Evolutionary conservation across 2,113 vertebrate species (phyloP).

Genomic region (Percina caprodes): DNA sequence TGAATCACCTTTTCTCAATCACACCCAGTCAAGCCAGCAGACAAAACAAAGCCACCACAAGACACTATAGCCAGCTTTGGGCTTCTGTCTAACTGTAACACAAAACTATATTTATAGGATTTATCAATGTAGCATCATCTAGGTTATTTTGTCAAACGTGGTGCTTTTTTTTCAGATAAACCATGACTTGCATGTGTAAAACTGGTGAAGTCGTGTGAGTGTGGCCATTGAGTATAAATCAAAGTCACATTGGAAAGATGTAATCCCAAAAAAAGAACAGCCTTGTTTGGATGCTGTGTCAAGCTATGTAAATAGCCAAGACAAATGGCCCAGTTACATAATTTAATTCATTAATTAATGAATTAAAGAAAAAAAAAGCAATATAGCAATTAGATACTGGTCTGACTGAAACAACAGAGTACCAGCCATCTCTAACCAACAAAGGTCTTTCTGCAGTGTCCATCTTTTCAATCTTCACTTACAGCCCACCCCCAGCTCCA

Average conservation of each 20-base stretch:
- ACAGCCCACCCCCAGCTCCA: slow-evolving; percentile 6
- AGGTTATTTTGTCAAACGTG: not conserved
- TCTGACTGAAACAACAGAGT: slow-evolving; percentile 10
- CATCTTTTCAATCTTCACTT: slow-evolving; percentile 43
- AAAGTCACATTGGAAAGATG: not conserved
- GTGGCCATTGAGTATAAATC: not conserved
- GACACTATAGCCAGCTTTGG: not conserved
- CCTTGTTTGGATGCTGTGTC: slow-evolving; percentile 17
- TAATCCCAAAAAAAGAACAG: not conserved
- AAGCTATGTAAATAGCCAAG: slow-evolving; percentile 9
- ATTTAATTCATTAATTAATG: slow-evolving; percentile 5
- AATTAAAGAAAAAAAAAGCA: not conserved
- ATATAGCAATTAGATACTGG: not conserved
- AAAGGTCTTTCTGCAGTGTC: slow-evolving; percentile 18
- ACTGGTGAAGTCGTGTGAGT: not conserved
- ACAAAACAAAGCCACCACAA: slow-evolving; percentile 16
- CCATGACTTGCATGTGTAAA: not conserved
- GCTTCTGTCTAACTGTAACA: not conserved
- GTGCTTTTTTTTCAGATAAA: not conserved
- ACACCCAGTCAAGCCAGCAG: not conserved
- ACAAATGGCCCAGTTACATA: not conserved
- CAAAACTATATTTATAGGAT: not conserved
- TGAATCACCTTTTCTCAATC: slow-evolving; percentile 3
- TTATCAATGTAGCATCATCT: not conserved
- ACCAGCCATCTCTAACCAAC: slow-evolving; percentile 4